Evolutionary conservation across 2,888 invertebrate genomes (phyloP).

Genomic region (Pyrrhopygopsis socrates): DNA sequence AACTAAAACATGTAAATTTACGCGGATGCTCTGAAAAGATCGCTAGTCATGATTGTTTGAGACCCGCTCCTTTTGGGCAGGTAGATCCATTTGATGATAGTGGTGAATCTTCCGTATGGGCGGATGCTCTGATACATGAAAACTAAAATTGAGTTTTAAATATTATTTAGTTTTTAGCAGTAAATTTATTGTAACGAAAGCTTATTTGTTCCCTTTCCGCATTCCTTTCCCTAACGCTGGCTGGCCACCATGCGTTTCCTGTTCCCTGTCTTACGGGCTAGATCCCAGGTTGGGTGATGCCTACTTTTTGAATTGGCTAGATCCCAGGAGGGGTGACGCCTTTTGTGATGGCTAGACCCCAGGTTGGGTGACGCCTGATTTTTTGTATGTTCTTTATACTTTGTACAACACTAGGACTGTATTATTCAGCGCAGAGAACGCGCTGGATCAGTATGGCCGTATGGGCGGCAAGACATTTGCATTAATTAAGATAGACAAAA

Average conservation of each 20-base stretch:
- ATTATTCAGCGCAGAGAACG: too few species aligned
- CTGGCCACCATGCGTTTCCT: constrained; percentile 65
- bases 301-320: constrained; percentile 31
- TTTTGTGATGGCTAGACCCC: too few species aligned
- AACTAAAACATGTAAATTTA: constrained; percentile 61
- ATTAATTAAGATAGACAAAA: too few species aligned
- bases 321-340: background rate
- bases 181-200: background rate
- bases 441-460: too few species aligned
- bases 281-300: constrained; percentile 40
- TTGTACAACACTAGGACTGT: too few species aligned
- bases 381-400: too few species aligned
- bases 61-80: constrained; percentile 25
- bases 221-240: constrained; percentile 42
- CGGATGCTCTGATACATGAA: background rate
- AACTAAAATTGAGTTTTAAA: too few species aligned
- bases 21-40: constrained; percentile 55
- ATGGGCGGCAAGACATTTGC: too few species aligned
- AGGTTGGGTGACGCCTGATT: too few species aligned
- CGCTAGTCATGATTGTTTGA: constrained; percentile 51
- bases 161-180: too few species aligned
- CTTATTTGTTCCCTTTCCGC: background rate
- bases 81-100: background rate
- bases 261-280: constrained; percentile 52
- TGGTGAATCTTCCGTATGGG: background rate